Conservation (phyloP, 2,888 invertebrate species). For the Nephrotoma flavescens region DNA sequence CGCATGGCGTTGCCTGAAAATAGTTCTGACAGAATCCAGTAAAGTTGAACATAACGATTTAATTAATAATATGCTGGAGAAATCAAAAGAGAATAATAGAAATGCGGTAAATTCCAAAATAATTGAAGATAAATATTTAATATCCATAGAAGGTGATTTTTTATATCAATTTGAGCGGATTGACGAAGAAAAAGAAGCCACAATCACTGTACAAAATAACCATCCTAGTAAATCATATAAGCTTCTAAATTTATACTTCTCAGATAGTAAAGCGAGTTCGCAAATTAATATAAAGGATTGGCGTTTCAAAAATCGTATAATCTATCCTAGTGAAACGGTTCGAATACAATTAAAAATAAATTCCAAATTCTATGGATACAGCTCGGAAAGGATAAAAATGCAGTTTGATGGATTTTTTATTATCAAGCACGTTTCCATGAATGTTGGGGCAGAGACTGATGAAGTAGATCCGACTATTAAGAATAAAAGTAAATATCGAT, state of each 20-base stretch:
- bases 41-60: not conserved
- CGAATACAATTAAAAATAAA: slow-evolving; percentile 36
- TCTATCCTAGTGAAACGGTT: slow-evolving; percentile 30
- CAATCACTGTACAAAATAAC: slow-evolving; percentile 26
- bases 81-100: slow-evolving; percentile 23
- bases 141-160: slow-evolving; percentile 20
- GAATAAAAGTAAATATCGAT: slow-evolving; percentile 12
- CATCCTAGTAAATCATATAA: not conserved
- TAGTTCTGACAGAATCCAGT: slow-evolving; percentile 3
- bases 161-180: slow-evolving; percentile 34
- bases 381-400: slow-evolving; percentile 45
- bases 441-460: slow-evolving; percentile 31
- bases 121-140: slow-evolving; percentile 23
- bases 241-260: not conserved
- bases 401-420: slow-evolving; percentile 41
- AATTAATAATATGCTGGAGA: not conserved
- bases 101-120: slow-evolving; percentile 32
- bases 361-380: slow-evolving; percentile 43
- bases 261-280: slow-evolving; percentile 31
- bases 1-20: slow-evolving; percentile 22
- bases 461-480: slow-evolving; percentile 12
- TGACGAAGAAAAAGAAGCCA: slow-evolving; percentile 29
- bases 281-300: slow-evolving; percentile 32
- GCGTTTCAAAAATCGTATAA: slow-evolving; percentile 20
- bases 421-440: slow-evolving; percentile 41